phyloP scores from a whole-genome alignment of 2,113 vertebrate genomes.

The Prinia subflava region DNA sequence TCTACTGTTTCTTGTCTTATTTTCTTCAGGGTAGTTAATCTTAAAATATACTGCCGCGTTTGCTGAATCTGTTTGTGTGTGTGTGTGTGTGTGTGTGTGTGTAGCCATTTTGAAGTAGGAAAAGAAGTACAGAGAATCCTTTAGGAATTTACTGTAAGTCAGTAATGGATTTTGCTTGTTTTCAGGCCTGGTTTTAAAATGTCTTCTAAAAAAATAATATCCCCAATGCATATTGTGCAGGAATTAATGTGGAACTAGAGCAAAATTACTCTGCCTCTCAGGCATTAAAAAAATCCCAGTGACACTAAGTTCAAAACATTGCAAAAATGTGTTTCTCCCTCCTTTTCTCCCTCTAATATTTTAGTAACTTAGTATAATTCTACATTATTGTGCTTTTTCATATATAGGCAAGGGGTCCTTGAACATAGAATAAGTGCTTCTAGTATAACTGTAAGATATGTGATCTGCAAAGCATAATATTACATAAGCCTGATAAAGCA shows the following conservation, averaged over 20 bases:
- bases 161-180: conserved; percentile 73
- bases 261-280: conserved; percentile 58
- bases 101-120: conserved; percentile 43
- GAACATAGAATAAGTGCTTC: not conserved
- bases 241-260: conserved; percentile 63
- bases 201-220: conserved; percentile 66
- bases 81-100: not conserved
- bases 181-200: conserved; percentile 57
- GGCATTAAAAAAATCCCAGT: conserved; percentile 47
- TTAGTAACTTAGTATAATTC: conserved; percentile 25
- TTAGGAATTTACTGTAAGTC: conserved; percentile 66
- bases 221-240: conserved; percentile 58
- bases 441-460: not conserved
- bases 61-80: not conserved
- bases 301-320: conserved; percentile 49
- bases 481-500: conserved; percentile 24
- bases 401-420: conserved; percentile 13
- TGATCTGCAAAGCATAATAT: conserved; percentile 11
- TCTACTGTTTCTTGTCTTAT: not conserved
- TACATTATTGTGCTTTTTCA: conserved; percentile 17
- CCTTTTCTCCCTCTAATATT: conserved; percentile 14
- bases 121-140: conserved; percentile 57
- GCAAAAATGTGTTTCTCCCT: conserved; percentile 27
- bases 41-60: conserved; percentile 42
- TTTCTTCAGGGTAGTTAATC: conserved; percentile 21